A percentile compares a stretch with the other conserved stretches of the same genome.
These are phyloP conservation scores for Rotaria macrura DNA, from an alignment of 2,888 invertebrate species.

Conservation along the genomic window DNA sequence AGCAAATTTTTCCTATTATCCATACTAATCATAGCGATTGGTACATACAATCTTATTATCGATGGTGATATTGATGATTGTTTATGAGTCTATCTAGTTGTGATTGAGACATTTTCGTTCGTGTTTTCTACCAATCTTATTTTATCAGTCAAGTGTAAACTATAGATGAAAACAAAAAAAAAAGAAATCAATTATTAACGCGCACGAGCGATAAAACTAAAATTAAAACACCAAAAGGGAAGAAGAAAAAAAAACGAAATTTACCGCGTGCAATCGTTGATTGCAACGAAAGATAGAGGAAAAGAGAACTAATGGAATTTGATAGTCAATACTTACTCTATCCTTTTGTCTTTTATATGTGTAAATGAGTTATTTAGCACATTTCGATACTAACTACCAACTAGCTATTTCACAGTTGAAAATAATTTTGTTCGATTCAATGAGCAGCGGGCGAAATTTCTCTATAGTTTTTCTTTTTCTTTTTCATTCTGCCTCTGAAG, in stretches of 20 bases:
- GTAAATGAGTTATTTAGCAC: neutral
- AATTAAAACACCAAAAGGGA: too few relatives aligned
- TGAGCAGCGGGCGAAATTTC: neutral
- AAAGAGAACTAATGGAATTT: neutral
- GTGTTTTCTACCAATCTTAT: neutral
- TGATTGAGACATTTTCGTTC: neutral
- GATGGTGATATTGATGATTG: neutral
- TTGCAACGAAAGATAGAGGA: neutral
- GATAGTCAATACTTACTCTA: neutral
- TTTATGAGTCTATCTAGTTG: neutral
- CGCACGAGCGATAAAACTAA: neutral
- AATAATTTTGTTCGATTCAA: neutral
- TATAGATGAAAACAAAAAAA: neutral
- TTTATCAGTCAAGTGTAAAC: neutral
- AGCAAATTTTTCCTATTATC: neutral
- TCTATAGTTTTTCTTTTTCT: neutral
- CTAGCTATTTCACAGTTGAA: neutral
- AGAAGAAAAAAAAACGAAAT: too few relatives aligned
- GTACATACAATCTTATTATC: neutral
- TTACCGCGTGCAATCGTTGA: neutral
- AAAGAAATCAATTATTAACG: neutral
- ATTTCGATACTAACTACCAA: neutral
- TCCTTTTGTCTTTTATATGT: neutral
- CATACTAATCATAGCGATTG: neutral
- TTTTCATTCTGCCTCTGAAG: neutral